phyloP scores from a whole-genome alignment of 2,888 invertebrate species.

The Lapara coniferarum region DNA sequence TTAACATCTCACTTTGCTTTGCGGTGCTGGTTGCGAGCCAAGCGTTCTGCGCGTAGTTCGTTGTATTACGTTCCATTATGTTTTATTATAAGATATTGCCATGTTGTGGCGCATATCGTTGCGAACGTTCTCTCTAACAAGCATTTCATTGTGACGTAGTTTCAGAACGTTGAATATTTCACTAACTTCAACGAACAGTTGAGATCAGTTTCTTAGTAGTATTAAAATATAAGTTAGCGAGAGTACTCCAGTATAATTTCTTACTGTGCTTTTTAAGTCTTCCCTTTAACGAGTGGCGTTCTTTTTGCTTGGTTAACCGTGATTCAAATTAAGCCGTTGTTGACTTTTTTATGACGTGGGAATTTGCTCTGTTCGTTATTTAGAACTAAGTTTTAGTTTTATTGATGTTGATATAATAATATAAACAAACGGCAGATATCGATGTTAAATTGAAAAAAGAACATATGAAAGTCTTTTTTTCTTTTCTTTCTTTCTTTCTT shows the following conservation, averaged over 20 bases:
- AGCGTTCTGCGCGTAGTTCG: not conserved
- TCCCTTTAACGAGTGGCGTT: conserved; percentile 13
- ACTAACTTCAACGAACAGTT: conserved; percentile 1
- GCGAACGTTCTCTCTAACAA: not conserved
- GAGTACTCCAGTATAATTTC: conserved; percentile 14
- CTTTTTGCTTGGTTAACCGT: not conserved
- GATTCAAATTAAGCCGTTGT: conserved; percentile 3
- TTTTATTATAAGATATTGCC: conserved; percentile 6
- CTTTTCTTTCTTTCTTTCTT: no score
- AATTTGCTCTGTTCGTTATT: not conserved
- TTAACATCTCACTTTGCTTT: not conserved
- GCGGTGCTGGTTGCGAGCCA: conserved; percentile 9
- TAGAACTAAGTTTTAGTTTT: not conserved
- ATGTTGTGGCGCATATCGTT: conserved; percentile 1
- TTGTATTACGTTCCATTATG: not conserved
- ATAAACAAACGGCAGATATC: no score
- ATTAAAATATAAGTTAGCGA: conserved; percentile 17
- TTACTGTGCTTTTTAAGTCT: conserved; percentile 17
- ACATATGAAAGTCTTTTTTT: no score
- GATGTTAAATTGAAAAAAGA: no score
- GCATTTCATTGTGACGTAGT: conserved; percentile 2
- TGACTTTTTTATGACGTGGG: not conserved
- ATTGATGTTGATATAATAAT: not conserved
- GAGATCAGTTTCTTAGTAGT: conserved; percentile 15
- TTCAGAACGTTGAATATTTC: conserved; percentile 7